These are phyloP conservation scores for Pelosia muscerda DNA, from an alignment of 2,888 invertebrate genomes.

Conservation along the genomic window DNA sequence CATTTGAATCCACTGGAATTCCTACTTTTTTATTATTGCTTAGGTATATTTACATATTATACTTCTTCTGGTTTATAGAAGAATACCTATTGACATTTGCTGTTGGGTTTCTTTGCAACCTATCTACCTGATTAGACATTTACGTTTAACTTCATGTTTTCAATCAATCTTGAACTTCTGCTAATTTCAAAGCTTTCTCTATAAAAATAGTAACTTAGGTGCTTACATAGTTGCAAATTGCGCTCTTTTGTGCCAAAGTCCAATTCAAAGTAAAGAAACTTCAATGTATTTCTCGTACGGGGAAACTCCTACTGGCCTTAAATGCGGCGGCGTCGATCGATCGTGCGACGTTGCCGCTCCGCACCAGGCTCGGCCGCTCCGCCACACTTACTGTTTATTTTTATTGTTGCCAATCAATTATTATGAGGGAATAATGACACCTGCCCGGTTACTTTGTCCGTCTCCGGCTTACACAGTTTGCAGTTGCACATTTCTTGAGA, in stretches of 20 bases:
- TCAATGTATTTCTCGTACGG: slow-evolving; percentile 43
- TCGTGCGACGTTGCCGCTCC: slow-evolving; percentile 81
- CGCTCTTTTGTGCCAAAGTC: slow-evolving; percentile 1
- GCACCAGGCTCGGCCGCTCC: slow-evolving; percentile 52
- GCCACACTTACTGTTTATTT: slow-evolving; percentile 68
- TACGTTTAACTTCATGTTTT: slow-evolving; percentile 22
- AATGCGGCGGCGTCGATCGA: slow-evolving; percentile 65
- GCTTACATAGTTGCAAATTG: background rate
- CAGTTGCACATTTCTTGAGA: slow-evolving; percentile 26
- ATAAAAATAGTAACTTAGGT: slow-evolving; percentile 15
- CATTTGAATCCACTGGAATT: slow-evolving; percentile 5
- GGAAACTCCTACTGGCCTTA: slow-evolving; percentile 50
- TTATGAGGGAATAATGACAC: slow-evolving; percentile 69
- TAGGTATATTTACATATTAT: background rate
- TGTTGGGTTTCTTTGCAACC: background rate
- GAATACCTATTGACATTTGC: background rate
- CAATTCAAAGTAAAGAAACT: slow-evolving; percentile 42
- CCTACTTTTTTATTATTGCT: slow-evolving; percentile 10
- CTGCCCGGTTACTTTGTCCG: slow-evolving; percentile 36
- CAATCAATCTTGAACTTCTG: background rate
- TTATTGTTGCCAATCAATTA: slow-evolving; percentile 80
- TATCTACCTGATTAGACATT: slow-evolving; percentile 26
- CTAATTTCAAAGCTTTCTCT: background rate
- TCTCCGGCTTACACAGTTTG: slow-evolving; percentile 24
- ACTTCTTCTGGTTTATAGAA: background rate